These are phyloP conservation scores for Urosaurus nigricauda DNA, from an alignment of 2,797 vertebrate genomes.

Conservation along the genomic window DNA sequence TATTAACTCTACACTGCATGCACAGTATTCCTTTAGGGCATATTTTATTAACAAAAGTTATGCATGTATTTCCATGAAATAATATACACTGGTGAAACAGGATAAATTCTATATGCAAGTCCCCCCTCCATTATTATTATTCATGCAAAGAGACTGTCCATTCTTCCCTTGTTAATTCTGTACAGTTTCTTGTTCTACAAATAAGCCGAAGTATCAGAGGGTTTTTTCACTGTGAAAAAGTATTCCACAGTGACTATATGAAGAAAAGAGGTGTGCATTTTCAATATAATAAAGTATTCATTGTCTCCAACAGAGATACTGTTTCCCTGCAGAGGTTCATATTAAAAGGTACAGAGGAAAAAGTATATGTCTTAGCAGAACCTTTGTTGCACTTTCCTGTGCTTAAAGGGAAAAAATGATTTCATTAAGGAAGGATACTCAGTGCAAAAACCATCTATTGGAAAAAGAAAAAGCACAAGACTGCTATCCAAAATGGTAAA, in stretches of 20 bases:
- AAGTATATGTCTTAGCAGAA: background rate
- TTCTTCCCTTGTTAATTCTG: constrained; percentile 21
- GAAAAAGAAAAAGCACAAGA: background rate
- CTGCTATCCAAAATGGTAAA: background rate
- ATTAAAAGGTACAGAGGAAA: constrained; percentile 17
- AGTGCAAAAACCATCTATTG: background rate
- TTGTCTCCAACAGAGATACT: background rate
- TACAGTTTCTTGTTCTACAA: constrained; percentile 14
- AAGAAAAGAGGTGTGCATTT: background rate
- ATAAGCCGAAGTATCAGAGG: background rate
- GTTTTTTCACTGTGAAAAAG: constrained; percentile 26
- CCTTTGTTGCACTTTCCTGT: background rate
- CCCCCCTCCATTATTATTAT: background rate
- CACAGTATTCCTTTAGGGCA: constrained; percentile 20
- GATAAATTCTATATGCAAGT: background rate
- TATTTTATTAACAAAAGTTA: constrained; percentile 34
- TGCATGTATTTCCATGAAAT: background rate
- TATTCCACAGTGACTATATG: background rate
- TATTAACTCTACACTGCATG: constrained; percentile 4
- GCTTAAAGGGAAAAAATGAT: background rate
- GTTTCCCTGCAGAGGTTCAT: background rate
- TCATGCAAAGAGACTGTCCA: background rate
- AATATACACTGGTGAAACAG: background rate
- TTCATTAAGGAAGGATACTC: background rate
- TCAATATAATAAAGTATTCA: background rate